Base-by-base conservation (phyloP, 2,797 vertebrate species). In the Coracias cyanogaster region DNA sequence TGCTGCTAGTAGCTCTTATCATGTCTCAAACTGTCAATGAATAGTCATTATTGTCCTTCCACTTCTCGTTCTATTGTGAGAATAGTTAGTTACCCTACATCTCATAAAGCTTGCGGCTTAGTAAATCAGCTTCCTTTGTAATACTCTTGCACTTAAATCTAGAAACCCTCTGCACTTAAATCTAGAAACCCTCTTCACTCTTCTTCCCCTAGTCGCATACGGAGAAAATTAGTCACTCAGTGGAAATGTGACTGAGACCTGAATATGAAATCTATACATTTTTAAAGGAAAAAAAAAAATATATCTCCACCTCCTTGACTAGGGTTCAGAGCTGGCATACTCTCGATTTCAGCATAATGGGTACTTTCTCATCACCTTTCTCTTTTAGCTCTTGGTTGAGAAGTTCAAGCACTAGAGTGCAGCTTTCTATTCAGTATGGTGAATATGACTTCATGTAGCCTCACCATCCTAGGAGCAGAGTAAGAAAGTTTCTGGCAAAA, bases 31-130 rank as follows among this genome's bases (percentile, higher is more conserved):
- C 87, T 96, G 90, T 95, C 80, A 82, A 61, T 84, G 80, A 97
- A 85, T 61, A 86, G 85, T 80, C 73, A 45, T 93, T 94, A 96
- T 77, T 91, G 91, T 94, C 90, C 86, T 86, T 90, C 89, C 86
- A 84, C 78, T 95, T 93, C 92, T 94, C 65, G 57, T 94, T 92
- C 89, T 95, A 91, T 88, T 90, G 96, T 69, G 77, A 96, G 60
- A 91, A 93, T 39, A 54, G 81, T 97, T 93, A 91, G 25, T 94
- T 97, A 97, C n/a, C 83, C 86, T 82, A 60, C 76, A 94, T 95
- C 89, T 95, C 92, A 93, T 43, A 69, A 91, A 81, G 90, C 52
- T 97, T 70, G 89, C 83, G 89, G 46, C 55, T 90, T 97, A 91
- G 91, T 51, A 94, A 94, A 86, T 93, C 80, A 91, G 41, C 48